Percentiles rank a stretch among this genome's conserved stretches.
phyloP scores from a whole-genome alignment of 37 sponge, comb jelly and placozoan genomes.

The Halichondria panicea region DNA sequence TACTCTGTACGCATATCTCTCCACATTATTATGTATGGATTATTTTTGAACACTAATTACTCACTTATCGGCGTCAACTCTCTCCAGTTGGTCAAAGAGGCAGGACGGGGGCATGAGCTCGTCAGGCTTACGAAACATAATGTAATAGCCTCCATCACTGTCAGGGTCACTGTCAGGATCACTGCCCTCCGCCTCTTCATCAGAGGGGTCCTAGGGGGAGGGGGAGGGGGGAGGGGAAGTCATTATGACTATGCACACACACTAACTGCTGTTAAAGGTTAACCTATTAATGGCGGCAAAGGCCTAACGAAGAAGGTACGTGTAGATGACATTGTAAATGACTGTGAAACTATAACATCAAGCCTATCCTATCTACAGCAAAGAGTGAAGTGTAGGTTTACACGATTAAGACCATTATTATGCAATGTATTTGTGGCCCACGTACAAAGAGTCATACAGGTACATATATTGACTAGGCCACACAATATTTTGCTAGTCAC shows the following conservation, averaged over 20 bases:
- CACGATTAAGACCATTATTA: too few species aligned
- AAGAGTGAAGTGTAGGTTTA: too few species aligned
- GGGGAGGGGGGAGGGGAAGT: constrained; percentile 1
- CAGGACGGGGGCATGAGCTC: constrained; percentile 60
- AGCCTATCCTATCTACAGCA: too few species aligned
- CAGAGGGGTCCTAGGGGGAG: constrained; percentile 20
- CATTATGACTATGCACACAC: not conserved
- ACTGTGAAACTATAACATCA: too few species aligned
- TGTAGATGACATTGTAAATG: too few species aligned
- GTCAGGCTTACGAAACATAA: constrained; percentile 38
- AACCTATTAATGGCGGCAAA: too few species aligned
- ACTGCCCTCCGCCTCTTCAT: not conserved
- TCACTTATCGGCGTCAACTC: constrained; percentile 57
- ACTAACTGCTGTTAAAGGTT: not conserved
- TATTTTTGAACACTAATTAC: not conserved
- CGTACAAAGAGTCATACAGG: too few species aligned
- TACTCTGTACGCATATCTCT: not conserved
- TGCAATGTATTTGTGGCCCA: too few species aligned
- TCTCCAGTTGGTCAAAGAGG: constrained; percentile 43
- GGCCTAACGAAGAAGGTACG: too few species aligned
- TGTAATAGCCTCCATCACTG: constrained; percentile 50
- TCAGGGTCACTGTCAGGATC: constrained; percentile 3
- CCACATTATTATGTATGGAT: not conserved
- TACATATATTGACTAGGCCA: too few species aligned
- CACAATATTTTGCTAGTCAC: too few species aligned